Evolutionary conservation across 1,140 invertebrate species (phyloP).

Genomic region (Calephelis virginiensis): DNA sequence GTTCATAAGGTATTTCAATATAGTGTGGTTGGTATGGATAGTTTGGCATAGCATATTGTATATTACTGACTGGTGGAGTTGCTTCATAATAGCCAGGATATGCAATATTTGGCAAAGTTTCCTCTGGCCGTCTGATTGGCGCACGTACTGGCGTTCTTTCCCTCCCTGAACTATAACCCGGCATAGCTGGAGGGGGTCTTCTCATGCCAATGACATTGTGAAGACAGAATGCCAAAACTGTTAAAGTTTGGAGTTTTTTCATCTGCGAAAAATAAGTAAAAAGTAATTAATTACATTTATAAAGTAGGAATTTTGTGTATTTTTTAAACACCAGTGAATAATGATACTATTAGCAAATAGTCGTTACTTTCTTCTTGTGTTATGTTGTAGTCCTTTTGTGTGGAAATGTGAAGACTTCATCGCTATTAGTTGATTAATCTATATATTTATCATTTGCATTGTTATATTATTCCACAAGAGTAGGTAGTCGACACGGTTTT

Average conservation of each 20-base stretch:
- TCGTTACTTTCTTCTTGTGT: too few species aligned
- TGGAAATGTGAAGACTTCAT: too few species aligned
- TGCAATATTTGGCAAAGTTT: background rate
- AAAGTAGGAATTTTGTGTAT: background rate
- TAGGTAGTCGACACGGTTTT: too few species aligned
- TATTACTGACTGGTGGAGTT: background rate
- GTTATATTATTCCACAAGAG: too few species aligned
- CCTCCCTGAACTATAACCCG: background rate
- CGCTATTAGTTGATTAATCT: too few species aligned
- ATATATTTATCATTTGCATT: too few species aligned
- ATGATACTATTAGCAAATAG: background rate
- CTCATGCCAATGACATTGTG: conserved; percentile 1
- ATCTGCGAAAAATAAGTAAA: background rate
- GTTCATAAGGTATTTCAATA: too few species aligned
- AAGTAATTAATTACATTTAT: background rate
- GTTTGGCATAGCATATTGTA: conserved; percentile 5
- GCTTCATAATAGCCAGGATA: background rate
- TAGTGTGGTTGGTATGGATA: background rate
- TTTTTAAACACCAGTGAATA: background rate
- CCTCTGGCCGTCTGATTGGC: conserved; percentile 4
- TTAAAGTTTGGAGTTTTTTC: background rate
- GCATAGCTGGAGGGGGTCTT: background rate
- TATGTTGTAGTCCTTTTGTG: too few species aligned
- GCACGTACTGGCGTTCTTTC: background rate
- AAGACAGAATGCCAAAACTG: background rate